phyloP scores from a whole-genome alignment of 1,140 invertebrate species.

The Ephestia elutella region DNA sequence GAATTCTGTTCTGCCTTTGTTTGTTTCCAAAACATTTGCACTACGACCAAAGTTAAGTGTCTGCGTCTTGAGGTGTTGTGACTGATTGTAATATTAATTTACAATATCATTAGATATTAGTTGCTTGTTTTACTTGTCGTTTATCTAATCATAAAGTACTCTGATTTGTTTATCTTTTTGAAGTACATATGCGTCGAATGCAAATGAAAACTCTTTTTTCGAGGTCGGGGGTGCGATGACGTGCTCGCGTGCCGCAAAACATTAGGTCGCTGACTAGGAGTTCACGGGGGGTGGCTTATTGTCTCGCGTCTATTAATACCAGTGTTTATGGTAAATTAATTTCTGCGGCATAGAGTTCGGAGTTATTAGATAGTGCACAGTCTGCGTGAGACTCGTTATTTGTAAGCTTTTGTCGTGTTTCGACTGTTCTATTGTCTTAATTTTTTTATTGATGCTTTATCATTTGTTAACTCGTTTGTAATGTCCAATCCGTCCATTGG shows the following conservation, averaged over 20 bases:
- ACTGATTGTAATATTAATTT: too few relatives aligned
- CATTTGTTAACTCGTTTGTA: too few relatives aligned
- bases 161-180: background rate
- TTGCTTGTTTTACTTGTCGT: background rate
- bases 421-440: background rate
- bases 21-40: background rate
- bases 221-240: constrained; percentile 41
- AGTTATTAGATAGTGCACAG: constrained; percentile 11
- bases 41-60: too few relatives aligned
- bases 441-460: background rate
- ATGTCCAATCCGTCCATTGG: background rate
- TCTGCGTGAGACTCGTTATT: background rate
- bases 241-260: constrained; percentile 52
- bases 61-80: too few relatives aligned
- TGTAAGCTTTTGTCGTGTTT: background rate
- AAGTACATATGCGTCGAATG: constrained; percentile 26
- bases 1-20: constrained; percentile 14
- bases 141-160: background rate
- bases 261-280: constrained; percentile 52
- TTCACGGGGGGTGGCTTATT: constrained; percentile 51
- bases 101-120: too few relatives aligned
- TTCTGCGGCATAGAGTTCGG: constrained; percentile 25
- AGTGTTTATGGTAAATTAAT: constrained; percentile 60
- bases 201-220: constrained; percentile 29
- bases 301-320: constrained; percentile 66